A percentile compares a stretch with the other conserved stretches of the same genome.
phyloP scores from a whole-genome alignment of 2,888 invertebrate genomes.

The Megaustenia siamemsis region DNA sequence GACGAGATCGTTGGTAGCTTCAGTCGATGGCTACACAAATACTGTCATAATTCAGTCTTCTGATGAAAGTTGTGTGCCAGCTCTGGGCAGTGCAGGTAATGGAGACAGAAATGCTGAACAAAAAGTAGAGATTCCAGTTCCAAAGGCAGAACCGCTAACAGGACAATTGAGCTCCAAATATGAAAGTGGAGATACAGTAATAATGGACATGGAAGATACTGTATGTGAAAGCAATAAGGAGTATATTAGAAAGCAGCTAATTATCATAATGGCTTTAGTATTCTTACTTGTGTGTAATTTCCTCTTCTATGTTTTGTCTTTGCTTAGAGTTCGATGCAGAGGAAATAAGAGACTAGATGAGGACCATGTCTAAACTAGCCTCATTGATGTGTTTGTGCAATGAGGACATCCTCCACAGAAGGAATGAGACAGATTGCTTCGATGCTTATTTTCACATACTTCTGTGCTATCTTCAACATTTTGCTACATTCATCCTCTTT shows the following conservation, averaged over 20 bases:
- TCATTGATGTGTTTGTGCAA: too few species aligned
- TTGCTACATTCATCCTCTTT: too few species aligned
- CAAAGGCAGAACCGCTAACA: not conserved
- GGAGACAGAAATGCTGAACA: not conserved
- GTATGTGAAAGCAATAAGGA: not conserved
- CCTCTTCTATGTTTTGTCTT: not conserved
- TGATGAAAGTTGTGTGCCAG: too few species aligned
- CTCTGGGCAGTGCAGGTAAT: too few species aligned
- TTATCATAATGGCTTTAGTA: not conserved
- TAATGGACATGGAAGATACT: not conserved
- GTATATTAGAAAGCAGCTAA: not conserved
- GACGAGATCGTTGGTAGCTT: not conserved
- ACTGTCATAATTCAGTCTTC: not conserved
- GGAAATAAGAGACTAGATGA: not conserved
- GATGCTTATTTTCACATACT: too few species aligned
- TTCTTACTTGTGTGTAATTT: not conserved
- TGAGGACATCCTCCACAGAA: too few species aligned
- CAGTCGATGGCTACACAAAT: slow-evolving; percentile 13
- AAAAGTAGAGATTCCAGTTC: too few species aligned
- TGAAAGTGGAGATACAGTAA: not conserved
- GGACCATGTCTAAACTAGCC: not conserved
- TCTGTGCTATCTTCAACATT: too few species aligned
- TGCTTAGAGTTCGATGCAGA: not conserved
- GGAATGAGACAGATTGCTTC: too few species aligned
- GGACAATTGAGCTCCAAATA: not conserved